These are phyloP conservation scores for Coleophora deauratella DNA, from an alignment of 2,888 invertebrate genomes.

Conservation along the genomic window DNA sequence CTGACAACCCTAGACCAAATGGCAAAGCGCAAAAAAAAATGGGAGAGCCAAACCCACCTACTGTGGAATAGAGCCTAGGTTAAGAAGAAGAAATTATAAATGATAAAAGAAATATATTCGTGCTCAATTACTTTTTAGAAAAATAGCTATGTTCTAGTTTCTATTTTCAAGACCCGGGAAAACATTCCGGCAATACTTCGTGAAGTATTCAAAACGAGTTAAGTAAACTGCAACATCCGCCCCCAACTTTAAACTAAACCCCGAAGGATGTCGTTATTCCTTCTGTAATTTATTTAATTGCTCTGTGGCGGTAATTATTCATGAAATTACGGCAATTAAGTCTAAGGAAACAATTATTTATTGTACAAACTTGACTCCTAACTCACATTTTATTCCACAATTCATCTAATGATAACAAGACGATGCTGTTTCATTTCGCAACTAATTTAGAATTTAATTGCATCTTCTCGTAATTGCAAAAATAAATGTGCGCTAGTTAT, in stretches of 20 bases:
- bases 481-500: too few species aligned
- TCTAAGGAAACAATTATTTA: conserved; percentile 72
- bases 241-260: conserved; percentile 68
- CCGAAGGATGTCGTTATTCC: conserved; percentile 67
- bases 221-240: conserved; percentile 47
- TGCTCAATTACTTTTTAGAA: too few species aligned
- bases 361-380: conserved; percentile 70
- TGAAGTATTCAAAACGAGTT: conserved; percentile 9
- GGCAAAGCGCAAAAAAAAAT: too few species aligned
- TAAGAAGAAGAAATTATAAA: too few species aligned
- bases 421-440: conserved; percentile 31
- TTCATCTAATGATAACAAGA: conserved; percentile 60
- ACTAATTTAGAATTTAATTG: conserved; percentile 22
- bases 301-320: conserved; percentile 73
- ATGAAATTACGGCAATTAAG: conserved; percentile 75
- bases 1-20: too few species aligned
- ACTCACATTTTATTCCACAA: conserved; percentile 70
- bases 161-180: too few species aligned
- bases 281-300: conserved; percentile 73
- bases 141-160: too few species aligned
- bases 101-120: too few species aligned
- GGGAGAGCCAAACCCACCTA: too few species aligned
- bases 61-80: too few species aligned
- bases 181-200: too few species aligned
- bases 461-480: neutral